Percentiles rank a stretch among this genome's conserved stretches.
Evolutionary conservation across 2,113 vertebrate species (phyloP).

Genomic region (Pavo muticus): DNA sequence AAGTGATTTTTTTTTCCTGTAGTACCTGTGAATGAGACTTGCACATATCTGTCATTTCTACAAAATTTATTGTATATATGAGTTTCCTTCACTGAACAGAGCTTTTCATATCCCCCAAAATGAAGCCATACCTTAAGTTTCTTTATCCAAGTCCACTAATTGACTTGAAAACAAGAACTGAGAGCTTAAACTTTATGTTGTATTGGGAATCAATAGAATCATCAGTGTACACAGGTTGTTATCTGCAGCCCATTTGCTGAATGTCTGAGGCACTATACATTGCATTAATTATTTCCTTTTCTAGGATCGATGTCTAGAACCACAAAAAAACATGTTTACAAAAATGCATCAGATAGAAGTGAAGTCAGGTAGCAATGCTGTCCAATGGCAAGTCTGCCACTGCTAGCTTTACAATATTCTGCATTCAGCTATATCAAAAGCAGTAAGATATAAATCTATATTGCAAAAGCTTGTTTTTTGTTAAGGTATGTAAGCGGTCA

Average conservation of each 20-base stretch:
- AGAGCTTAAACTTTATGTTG: not conserved
- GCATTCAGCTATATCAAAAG: not conserved
- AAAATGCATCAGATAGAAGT: not conserved
- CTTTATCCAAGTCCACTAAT: not conserved
- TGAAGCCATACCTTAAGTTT: not conserved
- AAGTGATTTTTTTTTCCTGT: not conserved
- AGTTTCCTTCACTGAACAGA: not conserved
- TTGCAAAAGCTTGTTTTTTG: not conserved
- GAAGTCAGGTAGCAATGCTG: not conserved
- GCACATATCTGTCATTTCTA: not conserved
- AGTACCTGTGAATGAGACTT: not conserved
- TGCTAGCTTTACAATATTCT: not conserved
- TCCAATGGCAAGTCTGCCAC: not conserved
- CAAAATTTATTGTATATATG: not conserved
- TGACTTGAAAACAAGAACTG: conserved; percentile 18
- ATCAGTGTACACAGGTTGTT: not conserved
- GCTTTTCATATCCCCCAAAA: not conserved
- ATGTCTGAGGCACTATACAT: not conserved
- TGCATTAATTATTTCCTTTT: conserved; percentile 1
- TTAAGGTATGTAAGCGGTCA: not conserved
- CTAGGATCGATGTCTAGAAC: conserved; percentile 2
- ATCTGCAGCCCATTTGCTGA: not conserved
- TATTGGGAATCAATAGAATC: conserved; percentile 47
- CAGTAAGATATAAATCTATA: not conserved
- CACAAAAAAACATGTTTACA: not conserved